A percentile compares a stretch with the other conserved stretches of the same genome.
Evolutionary conservation across 1,140 invertebrate genomes (phyloP).

Genomic region (Matsumurasca onukii): DNA sequence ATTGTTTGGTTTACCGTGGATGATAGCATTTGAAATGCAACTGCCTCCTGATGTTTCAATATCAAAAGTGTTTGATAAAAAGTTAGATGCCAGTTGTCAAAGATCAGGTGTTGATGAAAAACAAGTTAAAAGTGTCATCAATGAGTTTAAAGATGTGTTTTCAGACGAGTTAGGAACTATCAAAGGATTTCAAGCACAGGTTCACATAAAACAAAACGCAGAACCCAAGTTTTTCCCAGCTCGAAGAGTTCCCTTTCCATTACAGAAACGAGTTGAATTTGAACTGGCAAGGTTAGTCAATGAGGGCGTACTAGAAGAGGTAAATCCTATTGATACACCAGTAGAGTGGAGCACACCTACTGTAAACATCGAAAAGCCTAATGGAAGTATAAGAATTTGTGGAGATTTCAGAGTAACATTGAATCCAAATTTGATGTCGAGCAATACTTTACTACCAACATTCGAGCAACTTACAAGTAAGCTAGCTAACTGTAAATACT

Average conservation of each 20-base stretch:
- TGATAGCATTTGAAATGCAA: no score
- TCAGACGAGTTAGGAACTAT: background rate
- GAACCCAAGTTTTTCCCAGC: no score
- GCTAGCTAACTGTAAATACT: constrained; percentile 12
- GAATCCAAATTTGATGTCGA: constrained; percentile 1
- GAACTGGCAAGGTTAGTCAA: constrained; percentile 1
- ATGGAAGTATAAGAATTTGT: background rate
- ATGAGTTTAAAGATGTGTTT: background rate
- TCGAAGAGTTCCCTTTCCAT: background rate
- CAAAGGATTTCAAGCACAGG: background rate
- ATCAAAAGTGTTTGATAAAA: no score
- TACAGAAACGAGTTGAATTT: background rate
- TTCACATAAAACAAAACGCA: background rate
- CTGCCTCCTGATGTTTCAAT: no score
- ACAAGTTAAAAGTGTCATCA: no score
- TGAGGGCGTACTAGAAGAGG: background rate
- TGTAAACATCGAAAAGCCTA: background rate
- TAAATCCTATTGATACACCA: background rate
- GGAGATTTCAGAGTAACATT: background rate
- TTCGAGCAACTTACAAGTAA: background rate
- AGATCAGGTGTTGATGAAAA: no score
- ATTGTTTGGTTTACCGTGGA: no score
- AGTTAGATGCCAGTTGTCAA: no score
- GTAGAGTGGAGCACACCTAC: background rate
- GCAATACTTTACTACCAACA: background rate